Evolutionary conservation across 2,113 vertebrate genomes (phyloP), one percentile per base, ranked within the genome.

Genomic region (Aramus guarauna): DNA sequence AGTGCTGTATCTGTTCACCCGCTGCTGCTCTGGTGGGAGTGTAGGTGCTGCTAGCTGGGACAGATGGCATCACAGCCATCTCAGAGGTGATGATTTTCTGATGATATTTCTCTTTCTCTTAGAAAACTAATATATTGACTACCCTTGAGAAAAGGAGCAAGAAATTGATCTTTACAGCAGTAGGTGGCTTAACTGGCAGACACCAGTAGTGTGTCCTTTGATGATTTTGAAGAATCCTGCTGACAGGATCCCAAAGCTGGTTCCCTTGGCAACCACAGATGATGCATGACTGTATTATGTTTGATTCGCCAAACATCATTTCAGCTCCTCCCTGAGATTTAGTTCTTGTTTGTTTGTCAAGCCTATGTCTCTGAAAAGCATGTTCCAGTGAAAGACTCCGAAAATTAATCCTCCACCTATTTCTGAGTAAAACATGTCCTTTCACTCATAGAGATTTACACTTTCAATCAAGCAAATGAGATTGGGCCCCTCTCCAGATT

Each of bases 271-370:
- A 97, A 97, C 93, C 53, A 86, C 67, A 97, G 55, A 91, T 67
- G 87, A 92, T 97, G 92, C 87, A 92, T 95, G 80, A 95, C 83
- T 93, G 56, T 59, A 95, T 93, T 88, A 83, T 93, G 82, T 91
- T 85, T 95, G 69, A 68, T 74, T 95, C 45, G 37, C 69, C 96
- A 92, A 95, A 94, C 85, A 94, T 58, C 41, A 72, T 87, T 96
- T 94, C 90, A 90, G 37, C 53, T 92, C 95, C 90, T 96, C 88
- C 92, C 94, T 68, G 75, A 97, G 89, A 92, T 81, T 96, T 86
- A 91, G 77, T 71, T 94, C 68, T 93, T 94, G 53, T 95, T 97
- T 97, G 78, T 97, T 96, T 96, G 82, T 96, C 81, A 97, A 95
- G 53, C 55, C 16, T 69, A 14, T 82, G 37, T 92, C 64, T 94